Conservation (phyloP, 1,140 invertebrate species). For the Conus betulinus region DNA sequence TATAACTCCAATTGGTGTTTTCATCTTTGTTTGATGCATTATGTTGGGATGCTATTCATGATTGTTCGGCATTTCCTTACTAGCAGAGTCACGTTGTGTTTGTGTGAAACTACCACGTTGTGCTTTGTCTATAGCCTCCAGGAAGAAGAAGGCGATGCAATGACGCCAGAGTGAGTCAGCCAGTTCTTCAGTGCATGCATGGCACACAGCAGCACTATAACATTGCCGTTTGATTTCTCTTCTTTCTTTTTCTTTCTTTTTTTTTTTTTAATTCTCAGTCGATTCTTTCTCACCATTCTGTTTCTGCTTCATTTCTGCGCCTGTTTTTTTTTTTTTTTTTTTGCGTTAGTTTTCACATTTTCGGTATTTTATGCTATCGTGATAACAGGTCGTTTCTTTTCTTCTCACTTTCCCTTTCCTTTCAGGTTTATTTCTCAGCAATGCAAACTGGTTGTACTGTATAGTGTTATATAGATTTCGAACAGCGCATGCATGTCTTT, state of each 20-base stretch:
- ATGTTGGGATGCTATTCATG: no score
- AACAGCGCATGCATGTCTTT: no score
- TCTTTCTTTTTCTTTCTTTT: neutral
- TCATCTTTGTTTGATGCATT: no score
- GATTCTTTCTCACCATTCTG: neutral
- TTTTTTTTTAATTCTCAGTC: neutral
- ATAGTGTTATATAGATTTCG: no score
- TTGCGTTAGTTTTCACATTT: neutral
- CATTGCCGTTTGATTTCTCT: neutral
- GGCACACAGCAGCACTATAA: neutral
- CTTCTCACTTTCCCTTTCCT: neutral
- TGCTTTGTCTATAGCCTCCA: slow-evolving; percentile 23
- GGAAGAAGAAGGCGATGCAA: neutral
- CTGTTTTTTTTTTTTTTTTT: neutral
- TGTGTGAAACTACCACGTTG: neutral
- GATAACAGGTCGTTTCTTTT: neutral
- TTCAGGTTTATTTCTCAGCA: neutral
- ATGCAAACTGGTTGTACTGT: neutral
- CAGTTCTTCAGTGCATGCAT: slow-evolving; percentile 1
- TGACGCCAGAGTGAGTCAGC: slow-evolving; percentile 7
- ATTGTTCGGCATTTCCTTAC: no score
- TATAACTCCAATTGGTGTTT: no score
- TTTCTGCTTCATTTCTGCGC: neutral
- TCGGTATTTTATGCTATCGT: neutral
- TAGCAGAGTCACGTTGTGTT: no score